Conservation (phyloP, 2,113 vertebrate genomes). For the Oreocharis arfaki region DNA sequence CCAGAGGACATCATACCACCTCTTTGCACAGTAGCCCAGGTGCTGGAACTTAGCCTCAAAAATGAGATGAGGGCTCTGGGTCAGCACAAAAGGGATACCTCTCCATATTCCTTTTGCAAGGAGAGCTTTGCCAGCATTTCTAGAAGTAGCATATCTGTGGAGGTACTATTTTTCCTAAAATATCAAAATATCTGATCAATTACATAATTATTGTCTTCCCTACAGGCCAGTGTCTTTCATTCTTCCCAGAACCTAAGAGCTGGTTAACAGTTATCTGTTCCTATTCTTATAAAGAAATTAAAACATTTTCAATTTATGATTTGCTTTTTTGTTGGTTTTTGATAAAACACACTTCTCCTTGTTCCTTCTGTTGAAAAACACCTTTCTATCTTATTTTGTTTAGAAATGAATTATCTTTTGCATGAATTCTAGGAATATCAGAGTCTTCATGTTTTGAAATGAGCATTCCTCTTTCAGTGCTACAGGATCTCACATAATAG, state of each 20-base stretch:
- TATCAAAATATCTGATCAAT: neutral
- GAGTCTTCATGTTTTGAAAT: neutral
- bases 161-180: neutral
- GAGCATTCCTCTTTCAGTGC: neutral
- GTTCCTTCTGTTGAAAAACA: neutral
- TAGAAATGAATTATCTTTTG: neutral
- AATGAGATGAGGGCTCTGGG: neutral
- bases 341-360: neutral
- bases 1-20: neutral
- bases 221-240: neutral
- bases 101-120: neutral
- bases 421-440: neutral
- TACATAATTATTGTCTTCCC: neutral
- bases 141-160: neutral
- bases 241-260: neutral
- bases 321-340: neutral
- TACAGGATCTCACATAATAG: neutral
- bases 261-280: neutral
- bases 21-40: neutral
- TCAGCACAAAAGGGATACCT: neutral
- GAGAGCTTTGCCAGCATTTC: neutral
- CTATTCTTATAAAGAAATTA: neutral
- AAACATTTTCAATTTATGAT: neutral
- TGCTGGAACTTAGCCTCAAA: neutral
- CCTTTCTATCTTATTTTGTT: neutral